These are phyloP conservation scores for Mythimna vitellina DNA, from an alignment of 2,888 invertebrate genomes.

Conservation along the genomic window DNA sequence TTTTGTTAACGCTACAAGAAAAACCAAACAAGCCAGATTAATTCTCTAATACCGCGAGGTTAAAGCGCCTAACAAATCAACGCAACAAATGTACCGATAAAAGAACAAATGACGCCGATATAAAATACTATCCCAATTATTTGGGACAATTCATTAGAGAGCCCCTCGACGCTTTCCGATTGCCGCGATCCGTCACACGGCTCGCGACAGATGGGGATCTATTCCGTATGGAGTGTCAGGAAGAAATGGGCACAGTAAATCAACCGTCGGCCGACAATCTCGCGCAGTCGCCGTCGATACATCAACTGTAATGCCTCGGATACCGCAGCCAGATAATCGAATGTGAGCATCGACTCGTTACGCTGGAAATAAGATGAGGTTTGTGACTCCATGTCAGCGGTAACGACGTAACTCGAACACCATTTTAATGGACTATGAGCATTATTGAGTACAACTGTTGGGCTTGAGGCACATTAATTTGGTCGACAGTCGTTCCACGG, in stretches of 20 bases:
- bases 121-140: constrained; percentile 90
- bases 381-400: constrained; percentile 74
- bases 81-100: constrained; percentile 88
- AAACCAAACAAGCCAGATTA: constrained; percentile 71
- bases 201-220: constrained; percentile 86
- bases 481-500: constrained; percentile 53
- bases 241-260: constrained; percentile 89
- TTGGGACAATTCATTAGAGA: constrained; percentile 90
- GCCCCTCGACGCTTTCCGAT: constrained; percentile 85
- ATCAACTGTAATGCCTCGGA: constrained; percentile 90
- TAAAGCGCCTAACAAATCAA: constrained; percentile 88
- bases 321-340: constrained; percentile 90
- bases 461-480: constrained; percentile 54
- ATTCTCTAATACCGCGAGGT: constrained; percentile 79
- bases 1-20: constrained; percentile 60
- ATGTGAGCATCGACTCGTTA: constrained; percentile 90
- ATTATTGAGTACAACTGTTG: constrained; percentile 68
- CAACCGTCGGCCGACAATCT: constrained; percentile 88
- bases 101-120: constrained; percentile 87
- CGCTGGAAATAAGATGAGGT: constrained; percentile 89
- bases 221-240: constrained; percentile 87
- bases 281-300: constrained; percentile 89
- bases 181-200: constrained; percentile 86
- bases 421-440: constrained; percentile 70
- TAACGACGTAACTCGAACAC: constrained; percentile 75